A percentile compares a stretch with the other conserved stretches of the same genome.
Evolutionary conservation across 2,888 invertebrate species (phyloP).

Genomic region (Microplitis deprimator): DNA sequence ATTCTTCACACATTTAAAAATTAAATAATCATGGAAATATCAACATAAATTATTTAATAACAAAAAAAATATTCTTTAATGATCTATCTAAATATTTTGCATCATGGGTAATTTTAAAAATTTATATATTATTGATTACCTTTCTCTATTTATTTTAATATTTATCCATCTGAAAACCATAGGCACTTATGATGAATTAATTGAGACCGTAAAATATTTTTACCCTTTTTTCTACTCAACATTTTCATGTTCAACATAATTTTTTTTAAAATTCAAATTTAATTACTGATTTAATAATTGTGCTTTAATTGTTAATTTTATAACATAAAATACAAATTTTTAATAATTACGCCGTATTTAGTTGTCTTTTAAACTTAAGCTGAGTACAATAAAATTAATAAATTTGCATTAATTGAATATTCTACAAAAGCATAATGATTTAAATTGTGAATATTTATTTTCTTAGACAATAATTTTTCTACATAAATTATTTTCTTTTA

Average conservation of each 20-base stretch:
- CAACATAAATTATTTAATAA: background rate
- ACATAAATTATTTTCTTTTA: constrained; percentile 21
- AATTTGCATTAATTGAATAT: constrained; percentile 24
- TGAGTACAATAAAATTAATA: constrained; percentile 27
- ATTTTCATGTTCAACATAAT: constrained; percentile 16
- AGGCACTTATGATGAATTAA: constrained; percentile 50
- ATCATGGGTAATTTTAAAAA: constrained; percentile 11
- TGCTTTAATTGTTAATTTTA: constrained; percentile 8
- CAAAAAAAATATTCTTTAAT: constrained; percentile 25
- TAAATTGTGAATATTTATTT: constrained; percentile 51
- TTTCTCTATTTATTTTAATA: constrained; percentile 32
- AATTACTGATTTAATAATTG: constrained; percentile 19
- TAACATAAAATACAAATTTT: background rate
- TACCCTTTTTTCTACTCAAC: background rate
- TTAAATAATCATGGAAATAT: constrained; percentile 6
- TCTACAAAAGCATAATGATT: constrained; percentile 54
- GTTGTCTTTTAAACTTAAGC: constrained; percentile 34
- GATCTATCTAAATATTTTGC: constrained; percentile 13
- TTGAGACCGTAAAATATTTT: constrained; percentile 5
- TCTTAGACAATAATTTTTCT: constrained; percentile 41
- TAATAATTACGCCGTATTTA: constrained; percentile 23
- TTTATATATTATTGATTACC: background rate
- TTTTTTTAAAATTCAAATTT: constrained; percentile 29
- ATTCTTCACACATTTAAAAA: constrained; percentile 10
- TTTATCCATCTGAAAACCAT: constrained; percentile 47